Evolutionary conservation across 64 coral and sea anemone genomes (phyloP).

Genomic region (Cladopsammia gracilis): DNA sequence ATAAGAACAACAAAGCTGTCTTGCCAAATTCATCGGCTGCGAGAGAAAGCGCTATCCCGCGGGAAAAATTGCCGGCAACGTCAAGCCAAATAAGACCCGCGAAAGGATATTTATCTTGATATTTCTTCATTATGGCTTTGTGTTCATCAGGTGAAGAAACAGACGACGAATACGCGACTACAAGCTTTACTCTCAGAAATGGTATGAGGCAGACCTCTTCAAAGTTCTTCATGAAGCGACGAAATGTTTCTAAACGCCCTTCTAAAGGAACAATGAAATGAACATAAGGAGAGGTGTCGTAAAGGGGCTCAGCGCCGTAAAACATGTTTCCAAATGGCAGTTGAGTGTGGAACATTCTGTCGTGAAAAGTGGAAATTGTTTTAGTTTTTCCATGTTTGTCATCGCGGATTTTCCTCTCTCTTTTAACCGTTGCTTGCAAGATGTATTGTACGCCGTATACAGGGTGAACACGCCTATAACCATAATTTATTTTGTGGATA

Average conservation of each 20-base stretch:
- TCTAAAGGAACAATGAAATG: conserved; percentile 89
- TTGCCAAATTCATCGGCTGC: conserved; percentile 79
- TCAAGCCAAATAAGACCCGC: conserved; percentile 90
- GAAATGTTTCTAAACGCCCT: conserved; percentile 81
- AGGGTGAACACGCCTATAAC: conserved; percentile 83
- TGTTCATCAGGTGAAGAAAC: conserved; percentile 73
- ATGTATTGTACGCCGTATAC: conserved; percentile 82
- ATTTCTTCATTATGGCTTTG: conserved; percentile 71
- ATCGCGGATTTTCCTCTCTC: conserved; percentile 73
- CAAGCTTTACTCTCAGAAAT: conserved; percentile 84
- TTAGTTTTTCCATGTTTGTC: conserved; percentile 52
- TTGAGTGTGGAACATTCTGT: conserved; percentile 76
- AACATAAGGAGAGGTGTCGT: conserved; percentile 46
- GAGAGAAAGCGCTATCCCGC: conserved; percentile 78
- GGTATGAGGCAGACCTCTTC: conserved; percentile 77
- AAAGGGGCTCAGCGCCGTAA: conserved; percentile 55
- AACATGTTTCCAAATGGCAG: conserved; percentile 88
- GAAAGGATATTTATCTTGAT: conserved; percentile 76
- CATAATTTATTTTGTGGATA: conserved; percentile 85
- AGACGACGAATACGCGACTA: conserved; percentile 86
- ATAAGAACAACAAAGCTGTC: conserved; percentile 90
- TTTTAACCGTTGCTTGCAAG: conserved; percentile 84
- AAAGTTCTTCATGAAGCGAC: conserved; percentile 88
- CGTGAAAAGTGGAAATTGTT: conserved; percentile 45
- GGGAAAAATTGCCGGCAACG: conserved; percentile 79